These are phyloP conservation scores for Elegia similella DNA, from an alignment of 2,888 invertebrate species.

Conservation along the genomic window DNA sequence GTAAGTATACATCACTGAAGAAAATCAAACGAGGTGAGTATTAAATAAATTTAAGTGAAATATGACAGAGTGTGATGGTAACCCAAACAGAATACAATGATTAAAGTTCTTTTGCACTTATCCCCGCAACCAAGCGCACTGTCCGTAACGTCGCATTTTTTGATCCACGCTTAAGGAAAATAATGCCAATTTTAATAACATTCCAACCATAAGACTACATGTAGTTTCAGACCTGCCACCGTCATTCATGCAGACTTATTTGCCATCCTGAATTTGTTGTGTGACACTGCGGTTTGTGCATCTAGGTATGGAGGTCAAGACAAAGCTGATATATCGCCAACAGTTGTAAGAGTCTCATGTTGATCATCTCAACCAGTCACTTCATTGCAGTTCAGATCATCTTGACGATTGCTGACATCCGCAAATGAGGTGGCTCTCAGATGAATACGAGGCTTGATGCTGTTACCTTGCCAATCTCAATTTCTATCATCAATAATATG, in stretches of 20 bases:
- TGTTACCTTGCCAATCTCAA: not conserved
- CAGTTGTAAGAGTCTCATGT: not conserved
- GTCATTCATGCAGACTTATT: constrained; percentile 26
- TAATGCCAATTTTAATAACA: constrained; percentile 76
- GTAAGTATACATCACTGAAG: too few relatives aligned
- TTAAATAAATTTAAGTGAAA: too few relatives aligned
- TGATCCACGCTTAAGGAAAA: constrained; percentile 75
- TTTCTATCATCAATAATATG: constrained; percentile 6
- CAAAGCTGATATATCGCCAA: not conserved
- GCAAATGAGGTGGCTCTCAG: constrained; percentile 17
- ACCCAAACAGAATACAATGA: constrained; percentile 57
- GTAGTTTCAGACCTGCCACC: constrained; percentile 20
- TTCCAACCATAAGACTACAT: constrained; percentile 29
- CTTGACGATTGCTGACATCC: not conserved
- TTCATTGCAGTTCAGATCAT: constrained; percentile 8
- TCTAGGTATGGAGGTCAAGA: constrained; percentile 8
- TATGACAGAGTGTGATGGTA: constrained; percentile 61
- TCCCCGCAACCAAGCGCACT: constrained; percentile 72
- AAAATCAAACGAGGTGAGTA: too few relatives aligned
- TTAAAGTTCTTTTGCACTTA: constrained; percentile 69
- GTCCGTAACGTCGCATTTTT: constrained; percentile 64
- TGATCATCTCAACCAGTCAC: constrained; percentile 10
- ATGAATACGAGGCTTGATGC: not conserved
- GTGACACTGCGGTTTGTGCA: constrained; percentile 16
- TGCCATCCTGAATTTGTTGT: constrained; percentile 26